Percentiles rank a stretch among this genome's conserved stretches.
Evolutionary conservation across 2,797 vertebrate genomes (phyloP).

Genomic region (Cephalopachus bancanus): DNA sequence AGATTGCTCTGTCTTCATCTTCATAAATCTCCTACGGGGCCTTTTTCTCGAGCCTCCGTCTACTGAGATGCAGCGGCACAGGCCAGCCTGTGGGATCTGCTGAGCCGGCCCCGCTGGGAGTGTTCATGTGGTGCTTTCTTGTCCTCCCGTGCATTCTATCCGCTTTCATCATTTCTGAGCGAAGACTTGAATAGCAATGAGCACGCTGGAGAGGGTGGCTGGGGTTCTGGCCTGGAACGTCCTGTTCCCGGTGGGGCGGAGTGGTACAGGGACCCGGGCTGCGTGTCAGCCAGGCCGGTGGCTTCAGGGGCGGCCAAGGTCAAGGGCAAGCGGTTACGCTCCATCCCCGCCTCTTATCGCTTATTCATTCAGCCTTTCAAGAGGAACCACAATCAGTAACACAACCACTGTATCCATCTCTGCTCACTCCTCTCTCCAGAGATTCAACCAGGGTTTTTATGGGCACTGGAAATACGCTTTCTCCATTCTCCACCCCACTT

Average conservation of each 20-base stretch:
- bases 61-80: not conserved
- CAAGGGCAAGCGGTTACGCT: not conserved
- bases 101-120: accelerated
- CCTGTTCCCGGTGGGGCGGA: not conserved
- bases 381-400: not conserved
- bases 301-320: not conserved
- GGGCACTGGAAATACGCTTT: not conserved
- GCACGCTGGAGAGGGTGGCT: not conserved
- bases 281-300: not conserved
- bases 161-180: not conserved
- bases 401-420: not conserved
- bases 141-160: not conserved
- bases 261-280: accelerated
- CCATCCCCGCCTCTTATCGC: accelerated
- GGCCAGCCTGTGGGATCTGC: not conserved
- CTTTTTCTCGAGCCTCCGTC: not conserved
- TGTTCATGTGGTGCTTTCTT: not conserved
- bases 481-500: not conserved
- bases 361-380: not conserved
- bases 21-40: not conserved
- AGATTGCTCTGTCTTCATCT: not conserved
- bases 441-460: not conserved
- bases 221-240: not conserved
- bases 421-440: not conserved
- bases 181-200: slow-evolving; percentile 21